Conservation (phyloP, 2,113 vertebrate species). For the Candoia aspera region DNA sequence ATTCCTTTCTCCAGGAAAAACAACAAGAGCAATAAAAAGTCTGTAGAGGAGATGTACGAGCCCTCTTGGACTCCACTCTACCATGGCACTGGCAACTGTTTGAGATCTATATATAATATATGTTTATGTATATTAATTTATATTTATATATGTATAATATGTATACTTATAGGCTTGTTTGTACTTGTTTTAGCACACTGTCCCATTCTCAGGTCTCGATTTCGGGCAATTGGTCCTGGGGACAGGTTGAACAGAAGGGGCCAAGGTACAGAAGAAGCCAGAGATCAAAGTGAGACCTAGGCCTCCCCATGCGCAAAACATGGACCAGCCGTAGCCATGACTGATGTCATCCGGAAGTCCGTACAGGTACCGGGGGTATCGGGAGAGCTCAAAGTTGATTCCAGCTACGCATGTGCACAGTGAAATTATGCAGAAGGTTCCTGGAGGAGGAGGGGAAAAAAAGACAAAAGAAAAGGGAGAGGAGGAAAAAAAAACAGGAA, state of each 20-base stretch:
- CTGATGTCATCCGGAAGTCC: slow-evolving; percentile 95
- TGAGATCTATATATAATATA: slow-evolving; percentile 74
- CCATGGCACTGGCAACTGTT: slow-evolving; percentile 75
- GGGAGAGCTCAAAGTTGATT: slow-evolving; percentile 98
- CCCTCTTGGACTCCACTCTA: slow-evolving; percentile 67
- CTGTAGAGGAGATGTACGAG: slow-evolving; percentile 68
- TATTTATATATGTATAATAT: slow-evolving; percentile 65
- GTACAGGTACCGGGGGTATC: slow-evolving; percentile 92
- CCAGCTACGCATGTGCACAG: slow-evolving; percentile 96
- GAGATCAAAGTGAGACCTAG: slow-evolving; percentile 95
- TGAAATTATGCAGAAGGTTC: slow-evolving; percentile 98
- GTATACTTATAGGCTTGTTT: slow-evolving; percentile 30
- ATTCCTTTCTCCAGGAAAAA: slow-evolving; percentile 67
- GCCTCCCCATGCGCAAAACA: slow-evolving; percentile 98
- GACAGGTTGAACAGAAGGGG: slow-evolving; percentile 94
- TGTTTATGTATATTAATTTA: slow-evolving; percentile 61
- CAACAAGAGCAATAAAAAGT: slow-evolving; percentile 68
- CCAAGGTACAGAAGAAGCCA: slow-evolving; percentile 98
- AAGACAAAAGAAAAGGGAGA: slow-evolving; percentile 15
- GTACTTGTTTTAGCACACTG: slow-evolving; percentile 86
- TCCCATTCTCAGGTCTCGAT: slow-evolving; percentile 95
- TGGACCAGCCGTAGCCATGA: slow-evolving; percentile 98
- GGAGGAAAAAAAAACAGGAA: slow-evolving; percentile 29
- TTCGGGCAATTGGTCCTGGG: slow-evolving; percentile 95
- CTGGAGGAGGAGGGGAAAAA: slow-evolving; percentile 69